A percentile compares a stretch with the other conserved stretches of the same genome.
phyloP scores from a whole-genome alignment of 2,797 vertebrate species.

The Percopsis omiscomaycus region DNA sequence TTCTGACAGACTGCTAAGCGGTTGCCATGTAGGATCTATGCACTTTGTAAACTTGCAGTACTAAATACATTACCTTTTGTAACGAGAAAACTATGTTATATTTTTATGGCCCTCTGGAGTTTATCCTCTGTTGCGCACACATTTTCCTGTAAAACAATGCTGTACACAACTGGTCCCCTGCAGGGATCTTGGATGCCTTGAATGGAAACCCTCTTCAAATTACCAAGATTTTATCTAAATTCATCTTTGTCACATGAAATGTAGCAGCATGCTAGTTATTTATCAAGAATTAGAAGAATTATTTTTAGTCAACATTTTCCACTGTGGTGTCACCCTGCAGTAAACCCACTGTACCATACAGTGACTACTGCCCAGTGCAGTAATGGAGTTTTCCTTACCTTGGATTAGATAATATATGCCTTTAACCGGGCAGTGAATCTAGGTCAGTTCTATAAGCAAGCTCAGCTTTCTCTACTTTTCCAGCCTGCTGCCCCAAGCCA shows the following conservation, averaged over 20 bases:
- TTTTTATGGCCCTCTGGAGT: slow-evolving; percentile 27
- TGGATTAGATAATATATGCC: slow-evolving; percentile 71
- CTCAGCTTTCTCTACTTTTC: slow-evolving; percentile 70
- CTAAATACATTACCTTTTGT: slow-evolving; percentile 44
- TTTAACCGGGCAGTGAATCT: slow-evolving; percentile 66
- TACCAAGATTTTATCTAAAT: slow-evolving; percentile 19
- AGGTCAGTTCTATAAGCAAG: slow-evolving; percentile 71
- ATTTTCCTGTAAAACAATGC: slow-evolving; percentile 28
- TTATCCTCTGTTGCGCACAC: slow-evolving; percentile 1
- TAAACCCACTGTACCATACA: slow-evolving; percentile 48
- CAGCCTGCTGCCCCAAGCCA: slow-evolving; percentile 55
- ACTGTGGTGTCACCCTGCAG: slow-evolving; percentile 28
- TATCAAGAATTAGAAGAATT: slow-evolving; percentile 41
- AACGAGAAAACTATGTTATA: slow-evolving; percentile 42
- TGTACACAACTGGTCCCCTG: slow-evolving; percentile 6
- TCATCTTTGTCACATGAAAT: slow-evolving; percentile 25
- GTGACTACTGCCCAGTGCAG: slow-evolving; percentile 34
- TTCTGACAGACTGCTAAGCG: slow-evolving; percentile 56
- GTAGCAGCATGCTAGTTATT: slow-evolving; percentile 11
- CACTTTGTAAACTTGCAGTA: slow-evolving; percentile 22
- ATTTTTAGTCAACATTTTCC: slow-evolving; percentile 35
- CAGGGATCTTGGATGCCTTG: slow-evolving; percentile 28
- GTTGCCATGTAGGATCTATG: slow-evolving; percentile 26
- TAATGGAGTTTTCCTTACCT: slow-evolving; percentile 63
- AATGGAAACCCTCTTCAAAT: slow-evolving; percentile 26